Percentiles rank a stretch among this genome's conserved stretches.
phyloP scores from a whole-genome alignment of 1,140 invertebrate genomes.

The Heterodera schachtii region DNA sequence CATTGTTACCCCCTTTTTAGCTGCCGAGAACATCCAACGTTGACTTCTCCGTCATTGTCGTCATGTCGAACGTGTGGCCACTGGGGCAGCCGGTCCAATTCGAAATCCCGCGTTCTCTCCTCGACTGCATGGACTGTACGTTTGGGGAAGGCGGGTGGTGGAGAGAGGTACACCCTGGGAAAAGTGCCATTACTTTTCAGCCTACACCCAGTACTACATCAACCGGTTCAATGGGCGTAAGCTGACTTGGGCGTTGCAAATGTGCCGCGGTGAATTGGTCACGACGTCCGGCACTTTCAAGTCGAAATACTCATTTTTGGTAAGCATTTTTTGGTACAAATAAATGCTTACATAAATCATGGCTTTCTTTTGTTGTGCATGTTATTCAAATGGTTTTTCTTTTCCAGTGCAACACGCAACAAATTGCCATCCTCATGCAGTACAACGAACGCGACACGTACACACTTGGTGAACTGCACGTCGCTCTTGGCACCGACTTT shows the following conservation, averaged over 20 bases:
- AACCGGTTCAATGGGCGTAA: conserved; percentile 92
- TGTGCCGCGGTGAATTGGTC: conserved; percentile 94
- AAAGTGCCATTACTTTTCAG: not conserved
- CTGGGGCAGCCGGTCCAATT: conserved; percentile 84
- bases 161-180: too few relatives aligned
- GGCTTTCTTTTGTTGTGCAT: too few relatives aligned
- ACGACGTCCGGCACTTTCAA: conserved; percentile 80
- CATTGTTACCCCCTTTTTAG: too few relatives aligned
- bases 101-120: conserved; percentile 29
- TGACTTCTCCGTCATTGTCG: conserved; percentile 72
- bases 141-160: not conserved
- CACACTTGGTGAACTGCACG: conserved; percentile 83
- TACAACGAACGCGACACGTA: conserved; percentile 85
- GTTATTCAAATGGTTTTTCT: too few relatives aligned
- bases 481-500: conserved; percentile 82
- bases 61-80: conserved; percentile 96
- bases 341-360: too few relatives aligned
- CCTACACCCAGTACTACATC: conserved; percentile 77
- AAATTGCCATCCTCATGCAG: conserved; percentile 96
- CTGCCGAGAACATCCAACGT: conserved; percentile 35
- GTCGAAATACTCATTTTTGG: conserved; percentile 71
- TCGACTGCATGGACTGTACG: conserved; percentile 28
- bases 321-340: conserved; percentile 50
- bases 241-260: conserved; percentile 94
- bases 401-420: conserved; percentile 92